Conservation (phyloP, 2,113 vertebrate species). For the Saiga tatarica region DNA sequence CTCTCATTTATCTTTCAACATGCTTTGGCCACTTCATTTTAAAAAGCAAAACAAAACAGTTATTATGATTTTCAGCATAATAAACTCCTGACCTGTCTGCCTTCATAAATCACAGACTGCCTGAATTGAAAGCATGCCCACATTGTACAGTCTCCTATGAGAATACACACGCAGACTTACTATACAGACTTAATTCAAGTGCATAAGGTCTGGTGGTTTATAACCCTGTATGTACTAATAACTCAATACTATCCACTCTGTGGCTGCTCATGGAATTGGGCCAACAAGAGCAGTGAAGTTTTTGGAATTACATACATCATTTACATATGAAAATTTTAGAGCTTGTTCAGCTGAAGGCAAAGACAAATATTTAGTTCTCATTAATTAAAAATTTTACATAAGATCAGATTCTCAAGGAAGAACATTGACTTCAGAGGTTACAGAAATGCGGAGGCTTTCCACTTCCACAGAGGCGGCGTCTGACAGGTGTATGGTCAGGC, state of each 20-base stretch:
- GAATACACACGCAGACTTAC: constrained; percentile 54
- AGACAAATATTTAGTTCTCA: constrained; percentile 50
- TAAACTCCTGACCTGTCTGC: constrained; percentile 64
- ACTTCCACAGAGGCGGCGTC: background rate
- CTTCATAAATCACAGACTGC: constrained; percentile 74
- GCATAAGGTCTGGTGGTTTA: constrained; percentile 52
- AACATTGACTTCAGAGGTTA: background rate
- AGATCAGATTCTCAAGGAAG: constrained; percentile 6
- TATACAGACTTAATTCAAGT: constrained; percentile 33
- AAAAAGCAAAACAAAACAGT: constrained; percentile 71
- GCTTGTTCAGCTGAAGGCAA: constrained; percentile 46
- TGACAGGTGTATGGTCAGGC: background rate
- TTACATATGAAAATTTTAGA: constrained; percentile 77
- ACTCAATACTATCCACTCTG: constrained; percentile 42
- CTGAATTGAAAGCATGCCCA: constrained; percentile 61
- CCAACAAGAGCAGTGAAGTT: constrained; percentile 58
- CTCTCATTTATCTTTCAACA: constrained; percentile 79
- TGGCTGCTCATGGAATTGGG: constrained; percentile 53
- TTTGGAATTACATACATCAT: constrained; percentile 65
- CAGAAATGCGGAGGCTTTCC: background rate
- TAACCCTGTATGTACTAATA: constrained; percentile 30
- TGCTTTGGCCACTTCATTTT: constrained; percentile 73
- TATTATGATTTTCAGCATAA: constrained; percentile 77
- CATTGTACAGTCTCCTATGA: constrained; percentile 50
- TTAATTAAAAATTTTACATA: background rate